Conservation (phyloP, 2,888 invertebrate genomes). For the Alsophila aescularia region DNA sequence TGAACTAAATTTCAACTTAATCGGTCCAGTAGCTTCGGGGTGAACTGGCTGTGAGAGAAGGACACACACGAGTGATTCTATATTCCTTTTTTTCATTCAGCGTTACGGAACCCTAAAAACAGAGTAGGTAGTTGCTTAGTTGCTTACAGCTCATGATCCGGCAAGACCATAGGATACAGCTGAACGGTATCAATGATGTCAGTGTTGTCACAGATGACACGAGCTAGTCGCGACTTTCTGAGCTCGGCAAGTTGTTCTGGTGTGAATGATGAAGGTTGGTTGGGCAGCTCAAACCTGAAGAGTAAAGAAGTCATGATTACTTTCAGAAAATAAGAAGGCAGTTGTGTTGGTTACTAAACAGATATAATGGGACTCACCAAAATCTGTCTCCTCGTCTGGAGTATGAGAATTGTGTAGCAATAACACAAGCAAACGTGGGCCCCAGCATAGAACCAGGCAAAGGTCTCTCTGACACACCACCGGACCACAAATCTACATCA, state of each 20-base stretch:
- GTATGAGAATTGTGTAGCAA: slow-evolving; percentile 96
- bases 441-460: slow-evolving; percentile 96
- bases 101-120: too few species aligned
- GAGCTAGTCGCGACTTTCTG: slow-evolving; percentile 90
- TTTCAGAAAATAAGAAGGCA: not conserved
- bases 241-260: slow-evolving; percentile 93
- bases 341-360: not conserved
- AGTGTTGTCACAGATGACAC: slow-evolving; percentile 96
- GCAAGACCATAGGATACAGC: slow-evolving; percentile 95
- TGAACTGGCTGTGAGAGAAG: too few species aligned
- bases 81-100: too few species aligned
- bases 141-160: slow-evolving; percentile 96
- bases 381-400: slow-evolving; percentile 95
- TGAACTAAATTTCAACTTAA: too few species aligned
- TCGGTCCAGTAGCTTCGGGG: too few species aligned
- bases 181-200: slow-evolving; percentile 96
- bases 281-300: slow-evolving; percentile 91
- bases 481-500: slow-evolving; percentile 97
- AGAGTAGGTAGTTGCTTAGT: too few species aligned
- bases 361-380: slow-evolving; percentile 83
- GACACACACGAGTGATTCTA: too few species aligned
- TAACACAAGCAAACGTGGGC: slow-evolving; percentile 96
- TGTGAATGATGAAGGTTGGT: slow-evolving; percentile 96
- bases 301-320: not conserved
- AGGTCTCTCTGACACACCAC: slow-evolving; percentile 95